phyloP scores from a whole-genome alignment of 2,888 invertebrate genomes.

The Conomelus anceps region DNA sequence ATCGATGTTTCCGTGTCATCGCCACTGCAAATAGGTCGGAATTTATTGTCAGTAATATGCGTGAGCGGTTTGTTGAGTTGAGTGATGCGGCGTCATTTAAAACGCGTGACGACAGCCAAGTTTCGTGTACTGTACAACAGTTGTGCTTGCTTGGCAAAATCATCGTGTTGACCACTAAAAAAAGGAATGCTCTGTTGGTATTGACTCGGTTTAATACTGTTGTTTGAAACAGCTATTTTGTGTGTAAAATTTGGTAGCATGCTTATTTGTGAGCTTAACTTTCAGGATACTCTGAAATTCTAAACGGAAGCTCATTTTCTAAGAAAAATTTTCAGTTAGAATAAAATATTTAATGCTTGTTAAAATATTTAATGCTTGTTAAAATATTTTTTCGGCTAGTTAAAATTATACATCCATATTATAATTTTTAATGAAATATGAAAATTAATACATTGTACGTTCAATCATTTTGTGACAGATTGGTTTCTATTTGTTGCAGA shows the following conservation, averaged over 20 bases:
- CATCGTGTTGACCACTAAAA: not conserved
- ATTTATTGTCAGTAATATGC: not conserved
- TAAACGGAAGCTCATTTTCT: not conserved
- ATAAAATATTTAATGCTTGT: no score
- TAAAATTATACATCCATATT: no score
- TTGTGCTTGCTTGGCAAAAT: not conserved
- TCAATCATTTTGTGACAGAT: no score
- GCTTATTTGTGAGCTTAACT: no score
- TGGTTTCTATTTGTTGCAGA: no score
- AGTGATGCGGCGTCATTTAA: not conserved
- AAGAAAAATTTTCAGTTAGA: not conserved
- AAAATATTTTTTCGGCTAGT: no score
- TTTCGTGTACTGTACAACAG: not conserved
- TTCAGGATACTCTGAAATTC: no score
- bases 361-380: no score
- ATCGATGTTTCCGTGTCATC: not conserved
- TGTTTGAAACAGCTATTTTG: not conserved
- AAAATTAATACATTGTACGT: no score
- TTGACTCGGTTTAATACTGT: not conserved
- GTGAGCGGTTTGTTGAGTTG: not conserved
- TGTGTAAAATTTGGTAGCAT: not conserved
- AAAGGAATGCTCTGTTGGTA: not conserved
- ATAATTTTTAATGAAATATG: no score
- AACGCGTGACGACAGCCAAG: not conserved
- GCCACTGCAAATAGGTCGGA: not conserved